Evolutionary conservation across 2,888 invertebrate species (phyloP).

Genomic region (Bhutanitis thaidina): DNA sequence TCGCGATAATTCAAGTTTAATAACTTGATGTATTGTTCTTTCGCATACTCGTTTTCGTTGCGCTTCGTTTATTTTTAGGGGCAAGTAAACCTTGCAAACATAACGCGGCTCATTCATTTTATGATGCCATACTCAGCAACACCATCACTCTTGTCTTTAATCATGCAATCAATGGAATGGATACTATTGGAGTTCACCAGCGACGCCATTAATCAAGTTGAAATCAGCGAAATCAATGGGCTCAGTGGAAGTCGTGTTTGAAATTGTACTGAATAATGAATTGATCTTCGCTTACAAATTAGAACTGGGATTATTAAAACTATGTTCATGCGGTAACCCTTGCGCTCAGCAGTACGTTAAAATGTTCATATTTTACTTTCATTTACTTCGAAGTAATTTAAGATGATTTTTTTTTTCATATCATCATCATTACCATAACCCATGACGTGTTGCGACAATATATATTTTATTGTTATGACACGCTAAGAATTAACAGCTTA

Average conservation of each 20-base stretch:
- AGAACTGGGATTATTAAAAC: no score
- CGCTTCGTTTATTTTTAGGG: constrained; percentile 15
- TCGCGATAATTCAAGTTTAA: constrained; percentile 14
- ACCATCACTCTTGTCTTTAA: constrained; percentile 34
- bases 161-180: constrained; percentile 53
- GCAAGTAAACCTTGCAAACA: constrained; percentile 9
- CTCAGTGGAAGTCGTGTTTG: constrained; percentile 23
- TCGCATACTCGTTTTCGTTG: constrained; percentile 10
- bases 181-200: constrained; percentile 38
- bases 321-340: no score
- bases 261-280: constrained; percentile 28
- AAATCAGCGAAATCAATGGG: constrained; percentile 57
- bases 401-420: no score
- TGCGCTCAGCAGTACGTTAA: no score
- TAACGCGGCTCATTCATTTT: constrained; percentile 16
- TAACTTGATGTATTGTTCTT: constrained; percentile 15
- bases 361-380: no score
- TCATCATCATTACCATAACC: no score
- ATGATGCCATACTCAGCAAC: constrained; percentile 18
- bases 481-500: no score
- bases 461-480: no score
- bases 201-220: constrained; percentile 50
- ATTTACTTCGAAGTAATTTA: no score
- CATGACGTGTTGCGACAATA: no score
- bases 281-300: constrained; percentile 20